Conservation (phyloP, 2,888 invertebrate genomes). For the Rosalia funebris region DNA sequence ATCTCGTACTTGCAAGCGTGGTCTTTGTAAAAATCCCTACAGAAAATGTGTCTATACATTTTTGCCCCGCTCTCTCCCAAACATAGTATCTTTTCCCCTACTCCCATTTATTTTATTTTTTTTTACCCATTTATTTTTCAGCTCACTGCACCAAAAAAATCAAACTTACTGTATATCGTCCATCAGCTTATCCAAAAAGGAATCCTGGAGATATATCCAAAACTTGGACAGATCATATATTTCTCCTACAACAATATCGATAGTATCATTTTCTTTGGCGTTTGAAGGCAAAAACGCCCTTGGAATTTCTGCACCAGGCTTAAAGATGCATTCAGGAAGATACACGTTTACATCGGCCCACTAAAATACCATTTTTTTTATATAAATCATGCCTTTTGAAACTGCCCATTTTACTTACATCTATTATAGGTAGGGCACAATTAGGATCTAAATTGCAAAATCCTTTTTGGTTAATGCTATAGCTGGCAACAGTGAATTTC, state of each 20-base stretch:
- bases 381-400: background rate
- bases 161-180: constrained; percentile 65
- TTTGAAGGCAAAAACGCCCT: constrained; percentile 40
- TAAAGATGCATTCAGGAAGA: constrained; percentile 49
- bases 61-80: background rate
- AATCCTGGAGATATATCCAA: constrained; percentile 65
- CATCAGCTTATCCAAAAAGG: constrained; percentile 65
- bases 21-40: constrained; percentile 42
- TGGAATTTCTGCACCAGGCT: constrained; percentile 46
- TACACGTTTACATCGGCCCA: constrained; percentile 39
- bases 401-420: constrained; percentile 37
- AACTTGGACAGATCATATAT: constrained; percentile 70
- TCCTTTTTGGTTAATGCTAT: constrained; percentile 23
- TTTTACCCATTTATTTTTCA: no score
- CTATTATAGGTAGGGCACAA: constrained; percentile 34
- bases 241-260: constrained; percentile 66
- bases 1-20: constrained; percentile 40
- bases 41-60: constrained; percentile 22
- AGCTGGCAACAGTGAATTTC: constrained; percentile 42
- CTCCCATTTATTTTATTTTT: background rate
- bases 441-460: background rate
- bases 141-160: constrained; percentile 3
- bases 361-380: constrained; percentile 28
- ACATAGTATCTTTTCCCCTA: background rate
- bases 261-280: constrained; percentile 37